Conservation (phyloP, 1,140 invertebrate genomes). For the Apis dorsata region DNA sequence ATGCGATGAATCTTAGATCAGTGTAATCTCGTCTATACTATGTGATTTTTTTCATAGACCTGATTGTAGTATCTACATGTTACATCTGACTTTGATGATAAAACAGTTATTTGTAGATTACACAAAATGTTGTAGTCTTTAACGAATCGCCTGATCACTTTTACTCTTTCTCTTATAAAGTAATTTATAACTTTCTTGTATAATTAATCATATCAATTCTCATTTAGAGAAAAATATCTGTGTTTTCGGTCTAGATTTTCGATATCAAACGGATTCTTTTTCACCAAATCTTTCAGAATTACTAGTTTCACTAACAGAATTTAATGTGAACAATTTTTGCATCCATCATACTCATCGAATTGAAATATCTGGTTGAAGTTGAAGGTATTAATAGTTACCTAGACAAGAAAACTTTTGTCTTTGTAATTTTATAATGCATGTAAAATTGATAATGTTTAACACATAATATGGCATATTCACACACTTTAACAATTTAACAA, state of each 20-base stretch:
- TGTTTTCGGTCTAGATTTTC: slow-evolving; percentile 40
- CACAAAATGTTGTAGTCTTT: slow-evolving; percentile 52
- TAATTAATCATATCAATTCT: slow-evolving; percentile 53
- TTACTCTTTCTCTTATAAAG: slow-evolving; percentile 43
- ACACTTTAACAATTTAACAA: slow-evolving; percentile 7
- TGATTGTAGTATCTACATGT: slow-evolving; percentile 50
- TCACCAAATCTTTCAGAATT: slow-evolving; percentile 42
- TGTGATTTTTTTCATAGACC: slow-evolving; percentile 47
- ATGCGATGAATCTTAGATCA: slow-evolving; percentile 51
- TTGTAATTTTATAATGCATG: slow-evolving; percentile 49
- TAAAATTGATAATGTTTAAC: neutral
- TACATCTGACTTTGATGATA: slow-evolving; percentile 55
- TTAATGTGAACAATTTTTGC: slow-evolving; percentile 47
- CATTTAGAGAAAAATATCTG: slow-evolving; percentile 45
- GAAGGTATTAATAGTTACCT: slow-evolving; percentile 60
- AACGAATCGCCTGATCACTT: slow-evolving; percentile 55
- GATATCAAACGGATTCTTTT: slow-evolving; percentile 40
- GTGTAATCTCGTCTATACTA: slow-evolving; percentile 45
- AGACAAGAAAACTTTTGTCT: slow-evolving; percentile 51
- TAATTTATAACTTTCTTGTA: slow-evolving; percentile 53
- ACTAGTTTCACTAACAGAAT: slow-evolving; percentile 38
- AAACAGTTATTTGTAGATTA: slow-evolving; percentile 63
- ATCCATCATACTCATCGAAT: slow-evolving; percentile 49
- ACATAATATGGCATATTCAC: too few species aligned
- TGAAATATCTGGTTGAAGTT: slow-evolving; percentile 59